Conservation (phyloP, 1,140 invertebrate genomes). For the Drosophila erecta region DNA sequence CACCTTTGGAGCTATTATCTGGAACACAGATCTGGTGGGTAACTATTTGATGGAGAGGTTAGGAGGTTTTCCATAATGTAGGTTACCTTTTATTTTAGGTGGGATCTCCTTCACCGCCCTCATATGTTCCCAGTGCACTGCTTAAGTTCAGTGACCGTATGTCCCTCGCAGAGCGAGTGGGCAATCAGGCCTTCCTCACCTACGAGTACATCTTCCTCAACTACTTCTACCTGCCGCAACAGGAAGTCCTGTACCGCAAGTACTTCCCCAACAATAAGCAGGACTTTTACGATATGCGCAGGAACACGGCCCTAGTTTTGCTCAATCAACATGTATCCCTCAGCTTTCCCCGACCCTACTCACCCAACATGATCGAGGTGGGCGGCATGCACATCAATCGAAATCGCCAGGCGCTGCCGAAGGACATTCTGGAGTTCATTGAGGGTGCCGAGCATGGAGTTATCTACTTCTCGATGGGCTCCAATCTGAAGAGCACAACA, state of each 20-base stretch:
- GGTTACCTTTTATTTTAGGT: conserved; percentile 45
- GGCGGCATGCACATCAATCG: conserved; percentile 86
- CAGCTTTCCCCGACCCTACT: conserved; percentile 85
- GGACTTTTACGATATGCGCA: conserved; percentile 69
- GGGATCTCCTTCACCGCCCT: conserved; percentile 77
- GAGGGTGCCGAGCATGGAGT: conserved; percentile 86
- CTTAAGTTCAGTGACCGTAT: conserved; percentile 81
- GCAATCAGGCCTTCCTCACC: conserved; percentile 78
- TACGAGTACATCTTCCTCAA: conserved; percentile 62
- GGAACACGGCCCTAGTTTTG: conserved; percentile 85
- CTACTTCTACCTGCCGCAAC: conserved; percentile 63
- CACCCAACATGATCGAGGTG: conserved; percentile 86
- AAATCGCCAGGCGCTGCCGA: conserved; percentile 79
- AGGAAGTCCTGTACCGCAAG: conserved; percentile 80
- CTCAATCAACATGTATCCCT: conserved; percentile 86
- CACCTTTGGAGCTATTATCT: conserved; percentile 75
- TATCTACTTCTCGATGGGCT: conserved; percentile 88
- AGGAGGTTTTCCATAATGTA: not conserved
- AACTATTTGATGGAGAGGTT: conserved; percentile 63
- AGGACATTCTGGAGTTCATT: conserved; percentile 86
- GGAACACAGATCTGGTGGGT: conserved; percentile 72
- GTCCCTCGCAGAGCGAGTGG: conserved; percentile 84
- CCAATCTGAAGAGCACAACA: conserved; percentile 86
- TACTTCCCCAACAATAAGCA: conserved; percentile 77
- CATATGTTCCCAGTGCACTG: conserved; percentile 83